Conservation (phyloP, 1,140 invertebrate species). For the Neelides sp. region DNA sequence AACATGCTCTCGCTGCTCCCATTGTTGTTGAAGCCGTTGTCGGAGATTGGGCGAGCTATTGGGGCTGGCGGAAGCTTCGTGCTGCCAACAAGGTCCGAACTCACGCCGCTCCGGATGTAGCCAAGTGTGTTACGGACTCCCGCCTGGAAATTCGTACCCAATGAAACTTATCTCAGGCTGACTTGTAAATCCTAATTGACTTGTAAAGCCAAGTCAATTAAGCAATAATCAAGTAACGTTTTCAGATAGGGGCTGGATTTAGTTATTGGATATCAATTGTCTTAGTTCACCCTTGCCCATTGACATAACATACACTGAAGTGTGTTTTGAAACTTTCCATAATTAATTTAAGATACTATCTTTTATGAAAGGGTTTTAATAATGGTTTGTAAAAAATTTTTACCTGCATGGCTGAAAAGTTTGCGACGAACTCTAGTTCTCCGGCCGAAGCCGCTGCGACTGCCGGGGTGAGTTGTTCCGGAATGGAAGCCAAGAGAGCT, state of each 20-base stretch:
- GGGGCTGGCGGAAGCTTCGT: conserved; percentile 56
- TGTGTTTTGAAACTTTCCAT: background rate
- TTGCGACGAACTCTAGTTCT: conserved; percentile 90
- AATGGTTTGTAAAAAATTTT: background rate
- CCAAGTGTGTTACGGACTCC: conserved; percentile 91
- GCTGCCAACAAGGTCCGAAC: conserved; percentile 50
- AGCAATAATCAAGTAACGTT: no score
- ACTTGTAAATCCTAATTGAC: background rate
- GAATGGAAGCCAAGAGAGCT: conserved; percentile 64
- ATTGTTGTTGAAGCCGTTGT: conserved; percentile 46
- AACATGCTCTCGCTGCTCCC: conserved; percentile 46
- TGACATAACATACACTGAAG: background rate
- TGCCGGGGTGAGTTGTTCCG: conserved; percentile 59
- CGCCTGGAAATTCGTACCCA: conserved; percentile 39
- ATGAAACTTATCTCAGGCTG: no score
- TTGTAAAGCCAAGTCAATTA: background rate
- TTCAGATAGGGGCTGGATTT: no score
- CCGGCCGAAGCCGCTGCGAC: conserved; percentile 44
- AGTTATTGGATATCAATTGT: no score
- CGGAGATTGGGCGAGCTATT: conserved; percentile 31
- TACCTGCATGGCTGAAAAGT: conserved; percentile 81
- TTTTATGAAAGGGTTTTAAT: no score
- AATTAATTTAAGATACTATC: background rate
- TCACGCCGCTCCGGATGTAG: conserved; percentile 66
- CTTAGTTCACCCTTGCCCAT: no score